These are phyloP conservation scores for Gymnodraco acuticeps DNA, from an alignment of 2,797 vertebrate genomes.

Conservation along the genomic window DNA sequence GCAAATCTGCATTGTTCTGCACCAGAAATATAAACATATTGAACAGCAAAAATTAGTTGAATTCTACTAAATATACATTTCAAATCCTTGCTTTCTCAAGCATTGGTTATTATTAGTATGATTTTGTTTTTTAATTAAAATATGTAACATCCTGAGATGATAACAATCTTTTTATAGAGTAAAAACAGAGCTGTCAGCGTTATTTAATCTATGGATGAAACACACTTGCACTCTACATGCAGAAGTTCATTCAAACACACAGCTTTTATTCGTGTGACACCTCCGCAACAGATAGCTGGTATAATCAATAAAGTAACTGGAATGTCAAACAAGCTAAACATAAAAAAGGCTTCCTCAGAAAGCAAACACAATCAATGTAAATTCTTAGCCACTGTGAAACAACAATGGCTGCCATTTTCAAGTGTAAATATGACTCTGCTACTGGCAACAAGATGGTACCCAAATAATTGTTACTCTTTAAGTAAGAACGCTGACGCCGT, in stretches of 20 bases:
- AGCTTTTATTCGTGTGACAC: conserved; percentile 24
- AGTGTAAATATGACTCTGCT: conserved; percentile 49
- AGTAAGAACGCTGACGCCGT: conserved; percentile 23
- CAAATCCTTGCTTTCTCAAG: conserved; percentile 30
- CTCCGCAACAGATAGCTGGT: conserved; percentile 34
- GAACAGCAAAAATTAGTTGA: conserved; percentile 27
- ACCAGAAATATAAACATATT: conserved; percentile 1
- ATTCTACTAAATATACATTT: conserved; percentile 26
- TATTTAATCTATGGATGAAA: background rate
- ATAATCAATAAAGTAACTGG: conserved; percentile 36
- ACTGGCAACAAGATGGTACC: conserved; percentile 42
- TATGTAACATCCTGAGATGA: conserved; percentile 38
- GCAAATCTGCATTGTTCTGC: conserved; percentile 11
- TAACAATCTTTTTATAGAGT: conserved; percentile 9
- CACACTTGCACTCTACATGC: background rate
- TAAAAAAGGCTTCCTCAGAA: conserved; percentile 83
- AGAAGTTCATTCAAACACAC: conserved; percentile 24
- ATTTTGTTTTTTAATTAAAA: conserved; percentile 13
- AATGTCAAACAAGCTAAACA: conserved; percentile 55
- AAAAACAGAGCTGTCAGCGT: conserved; percentile 23
- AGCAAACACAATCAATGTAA: conserved; percentile 74
- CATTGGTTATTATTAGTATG: conserved; percentile 29
- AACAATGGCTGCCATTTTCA: conserved; percentile 54
- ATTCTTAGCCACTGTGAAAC: conserved; percentile 60
- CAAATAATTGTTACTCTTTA: conserved; percentile 27